A percentile compares a stretch with the other conserved stretches of the same genome.
Evolutionary conservation across 2,797 vertebrate genomes (phyloP).

Genomic region (Onychomys arenicola): DNA sequence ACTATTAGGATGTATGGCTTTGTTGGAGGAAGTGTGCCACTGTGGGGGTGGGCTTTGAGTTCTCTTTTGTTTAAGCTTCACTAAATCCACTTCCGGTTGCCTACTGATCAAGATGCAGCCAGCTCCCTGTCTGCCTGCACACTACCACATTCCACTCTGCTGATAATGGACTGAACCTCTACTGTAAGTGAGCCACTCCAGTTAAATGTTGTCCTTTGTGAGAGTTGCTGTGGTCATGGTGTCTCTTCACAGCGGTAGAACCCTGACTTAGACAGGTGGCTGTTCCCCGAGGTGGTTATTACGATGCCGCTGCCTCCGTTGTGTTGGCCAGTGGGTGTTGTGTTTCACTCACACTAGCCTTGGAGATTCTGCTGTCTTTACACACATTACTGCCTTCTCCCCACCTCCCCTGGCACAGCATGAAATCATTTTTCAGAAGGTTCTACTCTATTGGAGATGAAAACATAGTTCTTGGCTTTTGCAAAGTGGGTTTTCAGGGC

Average conservation of each 20-base stretch:
- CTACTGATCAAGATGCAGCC: not conserved
- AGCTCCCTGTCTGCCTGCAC: not conserved
- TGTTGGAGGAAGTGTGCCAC: not conserved
- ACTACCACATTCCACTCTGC: not conserved
- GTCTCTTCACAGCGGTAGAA: not conserved
- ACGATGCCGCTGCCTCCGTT: rapidly evolving
- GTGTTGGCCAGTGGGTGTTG: not conserved
- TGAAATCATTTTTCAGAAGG: not conserved
- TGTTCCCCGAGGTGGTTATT: not conserved
- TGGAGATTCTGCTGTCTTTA: not conserved
- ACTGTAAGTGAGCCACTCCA: not conserved
- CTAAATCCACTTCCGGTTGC: not conserved
- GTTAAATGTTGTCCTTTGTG: not conserved
- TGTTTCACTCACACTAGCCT: not conserved
- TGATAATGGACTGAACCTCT: not conserved
- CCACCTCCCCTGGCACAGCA: not conserved
- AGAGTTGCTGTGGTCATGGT: not conserved
- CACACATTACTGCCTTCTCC: not conserved
- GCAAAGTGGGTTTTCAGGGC: not conserved
- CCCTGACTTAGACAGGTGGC: not conserved
- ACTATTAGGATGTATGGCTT: not conserved
- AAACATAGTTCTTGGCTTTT: not conserved
- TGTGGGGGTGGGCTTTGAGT: not conserved
- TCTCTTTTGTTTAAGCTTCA: not conserved
- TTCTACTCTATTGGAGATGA: not conserved